Base-by-base conservation (phyloP, 2,113 vertebrate species). In the Catharus minimus region DNA sequence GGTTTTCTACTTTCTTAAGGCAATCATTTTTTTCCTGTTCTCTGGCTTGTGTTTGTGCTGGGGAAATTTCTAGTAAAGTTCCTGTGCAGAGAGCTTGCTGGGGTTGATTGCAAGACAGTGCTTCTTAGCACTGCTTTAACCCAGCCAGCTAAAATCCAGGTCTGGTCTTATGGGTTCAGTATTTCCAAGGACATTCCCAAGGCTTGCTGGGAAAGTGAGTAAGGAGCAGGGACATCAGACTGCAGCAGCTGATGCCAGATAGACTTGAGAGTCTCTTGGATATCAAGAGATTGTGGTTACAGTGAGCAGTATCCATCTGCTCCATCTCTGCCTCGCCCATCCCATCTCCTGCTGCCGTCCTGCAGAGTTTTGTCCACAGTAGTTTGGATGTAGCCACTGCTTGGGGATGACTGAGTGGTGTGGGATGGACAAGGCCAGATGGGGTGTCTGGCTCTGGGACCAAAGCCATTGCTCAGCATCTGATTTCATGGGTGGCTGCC, bases 361-460 rank as follows among this genome's bases (percentile, higher is more conserved):
- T 27, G 58, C 5, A 1, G 33, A 30, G 32, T 46, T 86, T 33
- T 89, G 41, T 86, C 76, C 55, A 2, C 38, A 32, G 43, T 19
- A 32, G 68, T n/a, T 77, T 10, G n/a, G n/a, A 36, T 36, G 38
- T 38, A 64, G 52, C 43, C n/a, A 3, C 52, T 14, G 27, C 56
- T 47, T 43, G 27, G 80, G 57, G 65, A 30, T 86, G 81, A 56
- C n/a, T 23, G 49, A 55, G 44, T 50, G 73, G n/a, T 10, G 1
- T 39, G 57, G 89, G 93, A 95, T 49, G 77, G 89, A 87, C 87
- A 78, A 75, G 86, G 86, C 89, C 92, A 93, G 77, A 82, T 90
- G 94, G 66, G 50, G 16, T 78, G 46, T 24, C 28, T 90, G 49
- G 6, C 74, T 84, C 83, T 75, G 87, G 84, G 89, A 90, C 73